Conservation (phyloP, 2,888 invertebrate species). For the Xanthorhoe spadicearia region DNA sequence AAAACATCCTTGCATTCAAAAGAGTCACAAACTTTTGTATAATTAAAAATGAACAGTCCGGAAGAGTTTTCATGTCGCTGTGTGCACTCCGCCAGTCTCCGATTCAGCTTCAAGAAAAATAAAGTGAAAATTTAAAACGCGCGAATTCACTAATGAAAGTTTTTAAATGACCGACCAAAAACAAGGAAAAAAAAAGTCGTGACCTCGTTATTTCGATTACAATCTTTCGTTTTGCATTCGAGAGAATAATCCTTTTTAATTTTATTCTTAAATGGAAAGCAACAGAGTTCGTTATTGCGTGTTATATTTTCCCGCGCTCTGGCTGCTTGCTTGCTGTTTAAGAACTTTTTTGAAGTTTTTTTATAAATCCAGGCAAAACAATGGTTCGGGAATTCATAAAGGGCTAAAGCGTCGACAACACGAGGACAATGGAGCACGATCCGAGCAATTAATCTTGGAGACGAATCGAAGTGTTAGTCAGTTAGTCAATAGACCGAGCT, state of each 20-base stretch:
- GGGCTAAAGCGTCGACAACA: constrained; percentile 73
- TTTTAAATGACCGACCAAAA: constrained; percentile 76
- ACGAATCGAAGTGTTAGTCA: constrained; percentile 66
- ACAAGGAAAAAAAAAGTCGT: constrained; percentile 64
- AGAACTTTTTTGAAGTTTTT: constrained; percentile 71
- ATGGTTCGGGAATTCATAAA: constrained; percentile 76
- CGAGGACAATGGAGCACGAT: constrained; percentile 70
- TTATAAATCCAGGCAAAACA: constrained; percentile 77
- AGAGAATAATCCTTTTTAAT: constrained; percentile 38
- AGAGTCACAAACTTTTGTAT: constrained; percentile 32
- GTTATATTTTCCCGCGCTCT: constrained; percentile 27
- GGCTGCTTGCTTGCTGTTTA: constrained; percentile 46
- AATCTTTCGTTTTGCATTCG: constrained; percentile 58
- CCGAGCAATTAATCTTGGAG: constrained; percentile 78
- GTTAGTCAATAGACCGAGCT: constrained; percentile 43
- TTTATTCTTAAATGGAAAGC: constrained; percentile 33
- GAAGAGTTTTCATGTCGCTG: constrained; percentile 41
- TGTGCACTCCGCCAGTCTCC: constrained; percentile 44
- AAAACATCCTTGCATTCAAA: constrained; percentile 20
- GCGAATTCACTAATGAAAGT: constrained; percentile 82
- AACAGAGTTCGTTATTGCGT: constrained; percentile 48
- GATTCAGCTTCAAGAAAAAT: constrained; percentile 65
- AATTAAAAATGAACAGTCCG: constrained; percentile 38
- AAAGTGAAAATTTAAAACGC: constrained; percentile 71
- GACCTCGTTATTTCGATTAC: constrained; percentile 78